Evolutionary conservation across 2,113 vertebrate genomes (phyloP), one percentile per base, ranked within the genome.

Genomic region (Lepus timidus): DNA sequence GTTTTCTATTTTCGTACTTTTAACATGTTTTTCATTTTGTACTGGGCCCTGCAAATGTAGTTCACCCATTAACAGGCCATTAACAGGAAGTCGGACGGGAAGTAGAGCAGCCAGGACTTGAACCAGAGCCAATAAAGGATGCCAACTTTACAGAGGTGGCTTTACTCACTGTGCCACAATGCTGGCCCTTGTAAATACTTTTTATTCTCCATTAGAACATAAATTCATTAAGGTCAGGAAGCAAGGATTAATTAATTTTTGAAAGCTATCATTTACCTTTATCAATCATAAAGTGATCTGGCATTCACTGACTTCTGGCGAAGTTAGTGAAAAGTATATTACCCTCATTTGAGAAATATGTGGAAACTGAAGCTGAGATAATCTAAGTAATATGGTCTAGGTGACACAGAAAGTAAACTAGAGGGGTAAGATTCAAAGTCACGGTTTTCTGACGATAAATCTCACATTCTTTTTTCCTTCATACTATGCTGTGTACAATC

Each of bases 251-350:
- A 61, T 82, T 91, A 82, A 78, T 52, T 65, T 91, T 90, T 55
- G 90, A 90, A 76, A 85, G 73, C 78, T 92, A 75, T 31, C 1
- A 71, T 70, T 73, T 87, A 10, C 20, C 68, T 44, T 87, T 92
- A 58, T 84, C 39, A 84, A 64, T 90, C 75, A 88, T 27, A 75
- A 87, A 80, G 22, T 64, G 33, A 87, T 75, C 90, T 88, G 62
- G 17, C 82, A 84, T 91, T 96, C 25, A 33, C 84, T 90, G 62
- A 31, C 55, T 75, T 90, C 55, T 85, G 39, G 7, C 44, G 68
- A 88, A 76, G 7, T 79, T 16, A 87, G 82, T 89, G n/a, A 70
- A 76, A 75, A 75, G n/a, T 73, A 62, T 65, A 65, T 74, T 74
- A 79, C 8, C 10, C 39, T 51, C 20, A 33, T 33, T 80, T 84